Conservation (phyloP, 2,888 invertebrate genomes). For the Acholoe squamosa region DNA sequence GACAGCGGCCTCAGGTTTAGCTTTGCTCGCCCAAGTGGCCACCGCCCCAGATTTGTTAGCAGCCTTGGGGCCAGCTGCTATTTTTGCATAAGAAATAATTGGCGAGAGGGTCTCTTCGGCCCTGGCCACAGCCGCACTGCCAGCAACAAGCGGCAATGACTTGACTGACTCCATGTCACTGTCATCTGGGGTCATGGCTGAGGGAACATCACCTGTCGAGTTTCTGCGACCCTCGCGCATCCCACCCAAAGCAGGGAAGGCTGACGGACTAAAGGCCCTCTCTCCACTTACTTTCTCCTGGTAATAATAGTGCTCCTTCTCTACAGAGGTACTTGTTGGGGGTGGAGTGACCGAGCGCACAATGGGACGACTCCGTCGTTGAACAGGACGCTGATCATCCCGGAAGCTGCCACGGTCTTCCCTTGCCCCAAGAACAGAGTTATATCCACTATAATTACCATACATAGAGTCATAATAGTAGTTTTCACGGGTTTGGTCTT, state of each 20-base stretch:
- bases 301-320: constrained; percentile 54
- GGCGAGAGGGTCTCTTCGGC: constrained; percentile 69
- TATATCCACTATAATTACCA: neutral
- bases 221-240: constrained; percentile 64
- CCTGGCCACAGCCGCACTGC: neutral
- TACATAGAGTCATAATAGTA: neutral
- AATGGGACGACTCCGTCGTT: constrained; percentile 4
- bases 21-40: neutral
- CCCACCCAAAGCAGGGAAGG: constrained; percentile 76
- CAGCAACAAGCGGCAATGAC: constrained; percentile 76
- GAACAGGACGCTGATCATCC: neutral
- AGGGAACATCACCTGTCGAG: constrained; percentile 71
- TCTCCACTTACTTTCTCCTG: constrained; percentile 42
- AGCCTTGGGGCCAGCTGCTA: constrained; percentile 75
- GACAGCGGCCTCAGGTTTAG: neutral
- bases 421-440: neutral
- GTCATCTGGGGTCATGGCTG: constrained; percentile 69
- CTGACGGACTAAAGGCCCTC: constrained; percentile 78
- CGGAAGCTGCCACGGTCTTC: constrained; percentile 54
- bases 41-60: neutral
- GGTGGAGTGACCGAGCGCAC: constrained; percentile 68
- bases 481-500: neutral
- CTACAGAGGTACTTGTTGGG: constrained; percentile 52
- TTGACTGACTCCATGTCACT: constrained; percentile 80
- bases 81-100: constrained; percentile 78